These are phyloP conservation scores for Montifringilla adamsi DNA, from an alignment of 2,113 vertebrate species.

Conservation along the genomic window DNA sequence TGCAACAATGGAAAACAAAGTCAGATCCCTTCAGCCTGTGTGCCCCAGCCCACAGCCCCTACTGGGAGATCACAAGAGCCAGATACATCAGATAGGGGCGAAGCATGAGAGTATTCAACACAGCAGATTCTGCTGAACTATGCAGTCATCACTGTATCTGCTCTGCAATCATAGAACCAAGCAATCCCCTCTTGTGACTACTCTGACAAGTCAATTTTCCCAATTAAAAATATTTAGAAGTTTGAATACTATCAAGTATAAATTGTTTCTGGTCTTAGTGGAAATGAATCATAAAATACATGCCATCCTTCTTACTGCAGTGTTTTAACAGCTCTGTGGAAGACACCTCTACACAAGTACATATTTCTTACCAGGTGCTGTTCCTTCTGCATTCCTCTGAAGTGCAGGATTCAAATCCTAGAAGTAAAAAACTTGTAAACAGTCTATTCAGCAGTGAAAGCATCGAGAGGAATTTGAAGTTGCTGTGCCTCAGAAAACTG, in stretches of 20 bases:
- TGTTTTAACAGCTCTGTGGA: neutral
- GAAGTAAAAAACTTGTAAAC: neutral
- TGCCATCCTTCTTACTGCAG: neutral
- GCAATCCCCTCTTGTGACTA: accelerated
- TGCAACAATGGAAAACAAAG: neutral
- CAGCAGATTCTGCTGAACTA: constrained; percentile 67
- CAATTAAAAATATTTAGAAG: neutral
- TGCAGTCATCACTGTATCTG: constrained; percentile 70
- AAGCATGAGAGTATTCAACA: constrained; percentile 40
- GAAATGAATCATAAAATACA: neutral
- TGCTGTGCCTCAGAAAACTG: constrained; percentile 68
- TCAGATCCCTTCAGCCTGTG: neutral
- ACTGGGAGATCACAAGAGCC: neutral
- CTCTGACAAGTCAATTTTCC: neutral
- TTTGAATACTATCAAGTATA: neutral
- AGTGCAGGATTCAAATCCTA: neutral
- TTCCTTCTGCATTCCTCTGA: neutral
- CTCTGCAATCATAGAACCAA: accelerated
- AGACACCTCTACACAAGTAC: accelerated
- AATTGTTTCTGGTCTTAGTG: accelerated
- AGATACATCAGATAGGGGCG: constrained; percentile 68
- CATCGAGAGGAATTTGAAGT: neutral
- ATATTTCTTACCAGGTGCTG: neutral
- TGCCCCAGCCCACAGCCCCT: neutral
- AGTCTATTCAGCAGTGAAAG: neutral